Evolutionary conservation across 2,888 invertebrate genomes (phyloP), one percentile per base, ranked within the genome.

Genomic region (Conops quadrifasciatus): DNA sequence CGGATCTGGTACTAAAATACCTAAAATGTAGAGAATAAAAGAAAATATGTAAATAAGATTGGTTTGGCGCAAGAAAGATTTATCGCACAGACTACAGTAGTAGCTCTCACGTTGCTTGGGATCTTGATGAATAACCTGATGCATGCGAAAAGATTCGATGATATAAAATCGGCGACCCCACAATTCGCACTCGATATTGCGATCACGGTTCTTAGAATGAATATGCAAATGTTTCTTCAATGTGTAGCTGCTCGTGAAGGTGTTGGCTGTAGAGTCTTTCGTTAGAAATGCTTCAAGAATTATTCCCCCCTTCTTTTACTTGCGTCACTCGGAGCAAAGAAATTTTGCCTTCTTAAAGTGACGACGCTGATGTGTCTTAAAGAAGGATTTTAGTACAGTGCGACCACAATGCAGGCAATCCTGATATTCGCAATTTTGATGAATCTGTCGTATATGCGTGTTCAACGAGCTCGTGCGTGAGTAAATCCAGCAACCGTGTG

Each of bases 301-400:
- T 65, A n/a, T n/a, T n/a, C n/a, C n/a, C n/a, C n/a, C n/a, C n/a
- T n/a, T n/a, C n/a, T n/a, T n/a, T n/a, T n/a, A 72, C 78, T 71
- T 76, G 77, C 78, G 78, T 53, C 78, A 78, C n/a, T 75, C 72
- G 47, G 72, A 70, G 16, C 78, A 78, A 1, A 77, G 69, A 24
- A 72, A 77, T 9, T 71, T 63, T 9, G 72, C 60, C 4, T 67
- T 43, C 21, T 73, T 65, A 7, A 63, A 56, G 19, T 63, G 60
- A 19, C 73, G 71, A 1, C 60, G 58, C 19, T 65, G 45, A 26
- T 74, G 74, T 24, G 66, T 15, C 24, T 58, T 70, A 7, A 62
- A 71, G 21, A 72, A 73, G 0, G 71, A 63, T 30, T 72, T 71
- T 2, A 73, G 28, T 15, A 74, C 71, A 49, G 70, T 60, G 16